Conservation (phyloP, 2,888 invertebrate genomes). For the Crepidodera aurea region DNA sequence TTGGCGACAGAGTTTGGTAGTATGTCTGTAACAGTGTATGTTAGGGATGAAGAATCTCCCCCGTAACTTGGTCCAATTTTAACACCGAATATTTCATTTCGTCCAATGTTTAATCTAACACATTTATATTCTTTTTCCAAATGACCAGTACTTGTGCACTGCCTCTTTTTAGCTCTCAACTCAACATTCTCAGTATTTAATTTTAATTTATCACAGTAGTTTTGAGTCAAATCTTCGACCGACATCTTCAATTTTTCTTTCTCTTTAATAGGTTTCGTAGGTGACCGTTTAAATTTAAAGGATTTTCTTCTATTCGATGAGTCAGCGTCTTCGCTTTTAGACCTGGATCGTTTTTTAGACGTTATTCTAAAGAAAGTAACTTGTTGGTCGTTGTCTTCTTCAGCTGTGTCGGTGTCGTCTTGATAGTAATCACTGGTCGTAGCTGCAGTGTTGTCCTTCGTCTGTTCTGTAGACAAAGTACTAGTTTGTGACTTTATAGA, state of each 20-base stretch:
- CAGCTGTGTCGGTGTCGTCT: constrained; percentile 52
- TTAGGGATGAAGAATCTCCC: constrained; percentile 43
- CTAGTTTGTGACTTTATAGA: constrained; percentile 52
- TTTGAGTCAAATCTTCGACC: constrained; percentile 47
- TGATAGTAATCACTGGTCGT: constrained; percentile 36
- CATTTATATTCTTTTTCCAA: constrained; percentile 55
- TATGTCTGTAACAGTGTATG: constrained; percentile 64
- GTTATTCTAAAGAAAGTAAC: constrained; percentile 34
- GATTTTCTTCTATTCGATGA: constrained; percentile 38
- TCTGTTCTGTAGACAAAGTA: constrained; percentile 34
- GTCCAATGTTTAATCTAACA: constrained; percentile 48
- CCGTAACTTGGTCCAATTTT: constrained; percentile 48
- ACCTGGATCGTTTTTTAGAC: constrained; percentile 45
- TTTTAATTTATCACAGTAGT: constrained; percentile 48
- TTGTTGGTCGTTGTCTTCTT: constrained; percentile 47
- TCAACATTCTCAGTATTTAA: constrained; percentile 33
- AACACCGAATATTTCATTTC: constrained; percentile 49
- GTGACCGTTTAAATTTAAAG: constrained; percentile 40
- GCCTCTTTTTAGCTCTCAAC: constrained; percentile 18
- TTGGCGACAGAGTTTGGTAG: constrained; percentile 63
- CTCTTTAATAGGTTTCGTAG: constrained; percentile 33
- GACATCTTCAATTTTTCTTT: constrained; percentile 40
- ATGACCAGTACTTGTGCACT: constrained; percentile 17
- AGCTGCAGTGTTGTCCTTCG: constrained; percentile 25
- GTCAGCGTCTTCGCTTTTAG: constrained; percentile 39